These are phyloP conservation scores for Tonatia bakeri DNA, from an alignment of 2,113 vertebrate genomes.

Conservation along the genomic window DNA sequence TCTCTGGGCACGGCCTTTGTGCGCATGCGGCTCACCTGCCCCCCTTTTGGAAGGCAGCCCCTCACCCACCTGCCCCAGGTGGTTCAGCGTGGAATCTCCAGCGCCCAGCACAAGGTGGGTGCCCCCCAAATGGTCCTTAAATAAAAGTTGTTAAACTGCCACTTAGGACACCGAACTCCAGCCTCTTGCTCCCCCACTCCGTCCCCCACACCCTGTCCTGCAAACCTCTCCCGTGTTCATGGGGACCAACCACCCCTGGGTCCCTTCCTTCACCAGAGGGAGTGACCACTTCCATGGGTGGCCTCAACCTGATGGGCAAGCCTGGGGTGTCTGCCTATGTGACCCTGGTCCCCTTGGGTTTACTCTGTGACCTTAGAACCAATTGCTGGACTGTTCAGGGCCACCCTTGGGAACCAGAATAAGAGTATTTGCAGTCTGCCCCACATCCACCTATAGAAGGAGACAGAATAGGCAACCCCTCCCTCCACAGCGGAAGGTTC, in stretches of 20 bases:
- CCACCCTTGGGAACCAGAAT: background rate
- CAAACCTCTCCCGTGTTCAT: background rate
- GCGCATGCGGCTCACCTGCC: background rate
- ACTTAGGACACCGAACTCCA: background rate
- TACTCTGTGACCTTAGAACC: background rate
- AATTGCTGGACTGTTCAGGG: background rate
- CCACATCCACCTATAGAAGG: background rate
- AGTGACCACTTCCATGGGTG: background rate
- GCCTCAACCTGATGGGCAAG: background rate
- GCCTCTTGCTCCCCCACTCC: background rate
- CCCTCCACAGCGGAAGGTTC: background rate
- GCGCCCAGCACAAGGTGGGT: background rate
- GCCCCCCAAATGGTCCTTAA: background rate
- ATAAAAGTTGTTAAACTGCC: background rate
- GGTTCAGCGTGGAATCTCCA: background rate
- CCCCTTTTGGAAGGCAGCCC: background rate
- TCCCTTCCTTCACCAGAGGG: background rate
- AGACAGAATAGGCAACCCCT: background rate
- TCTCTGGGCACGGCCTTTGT: background rate
- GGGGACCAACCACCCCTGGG: background rate
- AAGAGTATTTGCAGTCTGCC: background rate
- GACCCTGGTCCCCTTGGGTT: background rate
- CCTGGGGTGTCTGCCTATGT: background rate
- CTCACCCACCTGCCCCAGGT: accelerated
- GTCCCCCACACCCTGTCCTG: background rate